Base-by-base conservation (phyloP, 35 echinoderm and acorn worm species). In the Stichopus chloronotus region DNA sequence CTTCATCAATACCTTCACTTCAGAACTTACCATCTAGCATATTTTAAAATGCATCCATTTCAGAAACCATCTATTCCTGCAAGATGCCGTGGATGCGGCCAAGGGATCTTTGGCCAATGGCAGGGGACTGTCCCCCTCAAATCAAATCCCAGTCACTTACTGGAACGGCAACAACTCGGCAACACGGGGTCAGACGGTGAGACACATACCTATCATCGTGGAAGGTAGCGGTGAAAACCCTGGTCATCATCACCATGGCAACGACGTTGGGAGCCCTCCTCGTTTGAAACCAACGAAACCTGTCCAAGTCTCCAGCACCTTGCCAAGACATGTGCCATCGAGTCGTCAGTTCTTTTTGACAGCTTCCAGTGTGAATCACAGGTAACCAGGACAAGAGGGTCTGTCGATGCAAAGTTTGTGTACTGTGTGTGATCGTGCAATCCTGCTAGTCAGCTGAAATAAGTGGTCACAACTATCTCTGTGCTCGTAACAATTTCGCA, bases 31-130 rank as follows among this genome's bases (percentile, higher is more conserved):
- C 81, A 57, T 56, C 7, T 77, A 25, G 5, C 16, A 9, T 43
- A 20, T 6, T 23, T 43, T 21, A 25, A 6, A 76, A 20, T 76
- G 5, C 24, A 20, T 24, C 19, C 72, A 12, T 78, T 78, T 4
- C 76, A 78, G 76, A 78, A 8, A 21, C 6, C 19, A 21, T 78
- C 21, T 43, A 6, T 78, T 85, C 16, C 55, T 85, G 4, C 82
- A 85, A 58, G 55, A 56, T 85, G 82, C 82, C n/a, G 82, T 85
- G 11, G 82, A 85, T 5, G 82, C 56, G 4, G 20, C 58, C 16
- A 85, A 85, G 19, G n/a, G 12, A 58, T 85, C 82, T 58, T 23
- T 85, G 55, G 54, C 82, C 55, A 55, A 20, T 5, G 52, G 10
- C 82, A 58, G 57, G 22, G 76, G 76, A 78, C 6, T n/a, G 19